Evolutionary conservation across 2,888 invertebrate species (phyloP).

Genomic region (Drosophila pseudotakahashii): DNA sequence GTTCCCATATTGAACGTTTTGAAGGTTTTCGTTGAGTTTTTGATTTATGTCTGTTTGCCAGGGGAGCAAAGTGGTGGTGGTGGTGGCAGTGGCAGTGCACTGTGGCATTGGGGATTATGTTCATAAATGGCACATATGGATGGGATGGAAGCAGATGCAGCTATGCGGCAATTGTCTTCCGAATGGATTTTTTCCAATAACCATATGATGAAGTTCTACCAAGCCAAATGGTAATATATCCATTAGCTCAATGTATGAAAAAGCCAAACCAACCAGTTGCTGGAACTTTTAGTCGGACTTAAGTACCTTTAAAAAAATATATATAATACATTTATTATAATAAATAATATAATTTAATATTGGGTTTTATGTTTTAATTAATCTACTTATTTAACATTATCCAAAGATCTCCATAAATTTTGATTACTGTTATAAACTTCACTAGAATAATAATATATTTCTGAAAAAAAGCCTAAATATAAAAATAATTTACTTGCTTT

Average conservation of each 20-base stretch:
- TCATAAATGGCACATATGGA: slow-evolving; percentile 23
- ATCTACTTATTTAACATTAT: no score
- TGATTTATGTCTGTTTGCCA: slow-evolving; percentile 52
- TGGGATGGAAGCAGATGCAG: slow-evolving; percentile 12
- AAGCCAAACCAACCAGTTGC: not conserved
- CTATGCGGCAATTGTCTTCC: slow-evolving; percentile 10
- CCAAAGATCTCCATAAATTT: no score
- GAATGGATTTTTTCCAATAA: not conserved
- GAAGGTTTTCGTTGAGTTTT: slow-evolving; percentile 55
- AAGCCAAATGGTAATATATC: not conserved
- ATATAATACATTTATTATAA: no score
- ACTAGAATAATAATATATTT: no score
- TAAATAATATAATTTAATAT: no score
- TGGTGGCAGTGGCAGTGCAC: not conserved
- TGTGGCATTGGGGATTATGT: slow-evolving; percentile 31
- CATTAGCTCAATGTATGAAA: no score
- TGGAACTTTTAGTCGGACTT: not conserved
- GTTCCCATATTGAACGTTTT: slow-evolving; percentile 62
- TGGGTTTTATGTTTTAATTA: no score
- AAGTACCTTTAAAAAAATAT: no score
- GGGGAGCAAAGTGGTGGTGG: slow-evolving; percentile 2
- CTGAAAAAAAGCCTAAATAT: no score
- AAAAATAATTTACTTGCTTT: no score
- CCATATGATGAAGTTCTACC: not conserved
- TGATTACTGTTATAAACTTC: no score